Evolutionary conservation across 2,113 vertebrate genomes (phyloP).

Genomic region (Oxyura jamaicensis): DNA sequence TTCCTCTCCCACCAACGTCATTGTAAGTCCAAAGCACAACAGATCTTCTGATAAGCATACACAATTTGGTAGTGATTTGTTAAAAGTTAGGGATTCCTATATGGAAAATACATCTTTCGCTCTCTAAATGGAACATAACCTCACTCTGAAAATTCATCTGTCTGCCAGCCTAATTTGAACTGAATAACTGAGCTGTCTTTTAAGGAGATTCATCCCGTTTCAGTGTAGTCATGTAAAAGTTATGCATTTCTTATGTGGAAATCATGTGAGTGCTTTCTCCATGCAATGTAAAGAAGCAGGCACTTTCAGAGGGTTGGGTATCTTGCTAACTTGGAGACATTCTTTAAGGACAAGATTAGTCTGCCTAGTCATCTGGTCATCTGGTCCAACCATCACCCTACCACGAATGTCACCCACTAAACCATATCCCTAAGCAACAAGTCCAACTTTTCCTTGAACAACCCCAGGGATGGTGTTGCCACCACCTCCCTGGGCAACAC

Average conservation of each 20-base stretch:
- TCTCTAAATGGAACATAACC: background rate
- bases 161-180: background rate
- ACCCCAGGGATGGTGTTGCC: too few relatives aligned
- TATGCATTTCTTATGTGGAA: background rate
- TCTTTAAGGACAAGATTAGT: background rate
- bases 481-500: too few relatives aligned
- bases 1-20: background rate
- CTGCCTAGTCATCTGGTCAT: background rate
- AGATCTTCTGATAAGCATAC: background rate
- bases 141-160: background rate
- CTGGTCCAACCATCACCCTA: too few relatives aligned
- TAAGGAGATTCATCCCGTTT: background rate
- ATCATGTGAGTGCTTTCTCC: background rate
- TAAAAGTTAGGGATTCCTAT: background rate
- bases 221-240: background rate
- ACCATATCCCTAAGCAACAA: too few relatives aligned
- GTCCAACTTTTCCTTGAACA: too few relatives aligned
- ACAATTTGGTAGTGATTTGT: background rate
- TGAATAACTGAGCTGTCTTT: background rate
- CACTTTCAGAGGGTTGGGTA: background rate
- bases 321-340: background rate
- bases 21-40: background rate
- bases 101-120: accelerated
- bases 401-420: too few relatives aligned
- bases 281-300: background rate